Evolutionary conservation across 2,113 vertebrate genomes (phyloP).

Genomic region (Myodes glareolus): DNA sequence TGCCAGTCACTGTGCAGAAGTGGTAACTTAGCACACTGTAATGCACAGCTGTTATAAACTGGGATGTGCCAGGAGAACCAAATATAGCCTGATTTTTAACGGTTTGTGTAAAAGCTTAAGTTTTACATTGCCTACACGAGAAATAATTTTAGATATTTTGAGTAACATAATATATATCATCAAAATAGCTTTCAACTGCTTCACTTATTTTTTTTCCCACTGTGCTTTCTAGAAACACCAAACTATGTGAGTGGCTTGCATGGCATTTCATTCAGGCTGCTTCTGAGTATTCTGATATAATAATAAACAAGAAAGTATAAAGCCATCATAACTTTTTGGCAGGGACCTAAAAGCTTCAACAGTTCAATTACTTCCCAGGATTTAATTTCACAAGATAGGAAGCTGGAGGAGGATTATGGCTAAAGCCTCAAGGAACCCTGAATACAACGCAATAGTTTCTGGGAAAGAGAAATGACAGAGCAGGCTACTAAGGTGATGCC

Average conservation of each 20-base stretch:
- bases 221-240: not conserved
- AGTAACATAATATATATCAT: not conserved
- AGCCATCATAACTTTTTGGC: not conserved
- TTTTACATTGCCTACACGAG: not conserved
- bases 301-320: not conserved
- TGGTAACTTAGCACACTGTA: not conserved
- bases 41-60: not conserved
- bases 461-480: not conserved
- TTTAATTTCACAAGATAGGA: not conserved
- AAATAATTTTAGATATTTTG: not conserved
- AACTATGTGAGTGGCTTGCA: not conserved
- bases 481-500: not conserved
- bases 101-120: not conserved
- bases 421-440: not conserved
- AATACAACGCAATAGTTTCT: not conserved
- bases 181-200: not conserved
- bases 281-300: not conserved
- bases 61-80: not conserved
- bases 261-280: not conserved
- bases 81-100: not conserved
- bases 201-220: not conserved
- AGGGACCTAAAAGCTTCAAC: not conserved
- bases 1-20: not conserved
- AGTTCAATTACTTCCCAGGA: not conserved
- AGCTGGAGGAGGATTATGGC: not conserved